phyloP scores from a whole-genome alignment of 2,113 vertebrate genomes.

The Dasyurus viverrinus region DNA sequence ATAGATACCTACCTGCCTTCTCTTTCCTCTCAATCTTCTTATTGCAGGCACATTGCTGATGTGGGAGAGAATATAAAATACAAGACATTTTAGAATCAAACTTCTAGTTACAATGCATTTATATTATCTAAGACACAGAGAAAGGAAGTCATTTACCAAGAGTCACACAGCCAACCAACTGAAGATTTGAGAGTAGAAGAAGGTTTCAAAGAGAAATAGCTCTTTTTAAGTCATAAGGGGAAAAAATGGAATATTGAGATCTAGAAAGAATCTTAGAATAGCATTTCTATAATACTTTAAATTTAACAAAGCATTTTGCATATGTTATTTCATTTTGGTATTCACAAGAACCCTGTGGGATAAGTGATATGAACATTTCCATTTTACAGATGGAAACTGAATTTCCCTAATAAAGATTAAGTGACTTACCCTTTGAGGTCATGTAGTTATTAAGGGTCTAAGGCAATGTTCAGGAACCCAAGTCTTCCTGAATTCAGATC shows the following conservation, averaged over 20 bases:
- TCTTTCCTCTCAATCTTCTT: not conserved
- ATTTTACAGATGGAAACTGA: not conserved
- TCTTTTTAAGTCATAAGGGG: not conserved
- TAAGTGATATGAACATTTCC: not conserved
- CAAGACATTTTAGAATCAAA: not conserved
- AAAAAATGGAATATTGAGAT: not conserved
- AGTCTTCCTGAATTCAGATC: not conserved
- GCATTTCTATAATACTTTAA: not conserved
- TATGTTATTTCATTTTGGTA: not conserved
- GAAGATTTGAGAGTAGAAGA: not conserved
- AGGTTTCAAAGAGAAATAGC: not conserved
- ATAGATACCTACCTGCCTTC: not conserved
- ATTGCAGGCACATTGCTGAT: not conserved
- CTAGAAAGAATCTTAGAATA: not conserved
- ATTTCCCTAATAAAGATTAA: not conserved
- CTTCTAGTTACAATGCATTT: not conserved
- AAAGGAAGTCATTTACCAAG: not conserved
- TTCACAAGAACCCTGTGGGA: not conserved
- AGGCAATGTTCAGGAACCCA: not conserved
- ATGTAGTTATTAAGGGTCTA: not conserved
- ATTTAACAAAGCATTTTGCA: not conserved
- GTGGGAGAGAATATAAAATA: constrained; percentile 7
- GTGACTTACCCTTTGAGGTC: not conserved
- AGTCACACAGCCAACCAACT: not conserved
- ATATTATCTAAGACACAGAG: not conserved